Evolutionary conservation across 1,140 invertebrate genomes (phyloP).

Genomic region (Parapsyche elsis): DNA sequence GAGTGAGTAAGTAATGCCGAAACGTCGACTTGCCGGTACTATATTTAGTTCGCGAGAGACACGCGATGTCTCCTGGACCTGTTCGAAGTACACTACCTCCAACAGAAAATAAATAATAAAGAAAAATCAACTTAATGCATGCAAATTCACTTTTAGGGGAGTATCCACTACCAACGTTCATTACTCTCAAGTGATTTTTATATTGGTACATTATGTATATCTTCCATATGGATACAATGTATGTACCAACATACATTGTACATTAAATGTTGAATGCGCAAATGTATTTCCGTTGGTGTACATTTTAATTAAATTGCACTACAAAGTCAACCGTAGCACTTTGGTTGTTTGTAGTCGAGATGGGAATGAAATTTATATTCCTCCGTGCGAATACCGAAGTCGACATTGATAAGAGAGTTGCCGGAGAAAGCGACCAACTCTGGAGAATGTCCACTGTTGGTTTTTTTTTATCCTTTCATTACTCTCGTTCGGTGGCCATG

Average conservation of each 20-base stretch:
- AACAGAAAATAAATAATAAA: not conserved
- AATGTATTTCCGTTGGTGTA: too few relatives aligned
- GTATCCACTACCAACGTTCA: too few relatives aligned
- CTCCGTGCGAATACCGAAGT: slow-evolving; percentile 40
- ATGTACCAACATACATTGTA: too few relatives aligned
- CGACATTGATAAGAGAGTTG: slow-evolving; percentile 38
- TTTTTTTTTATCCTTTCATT: not conserved
- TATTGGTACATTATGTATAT: too few relatives aligned
- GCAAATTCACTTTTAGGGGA: too few relatives aligned
- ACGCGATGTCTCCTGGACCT: slow-evolving; percentile 34
- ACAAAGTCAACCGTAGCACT: not conserved
- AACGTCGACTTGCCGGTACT: slow-evolving; percentile 26
- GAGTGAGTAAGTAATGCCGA: slow-evolving; percentile 39
- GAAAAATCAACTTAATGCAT: too few relatives aligned
- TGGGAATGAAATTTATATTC: slow-evolving; percentile 40
- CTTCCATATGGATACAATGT: too few relatives aligned
- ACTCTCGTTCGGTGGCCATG: not conserved
- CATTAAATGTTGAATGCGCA: too few relatives aligned
- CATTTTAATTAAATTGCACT: too few relatives aligned
- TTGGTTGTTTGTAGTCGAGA: slow-evolving; percentile 7
- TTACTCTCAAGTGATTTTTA: too few relatives aligned
- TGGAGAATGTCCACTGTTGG: slow-evolving; percentile 15
- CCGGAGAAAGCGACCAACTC: slow-evolving; percentile 33
- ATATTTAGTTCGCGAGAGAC: slow-evolving; percentile 27
- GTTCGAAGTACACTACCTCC: not conserved